A percentile compares a stretch with the other conserved stretches of the same genome.
Conservation (phyloP, 2,113 vertebrate species). For the Columba janthina region DNA sequence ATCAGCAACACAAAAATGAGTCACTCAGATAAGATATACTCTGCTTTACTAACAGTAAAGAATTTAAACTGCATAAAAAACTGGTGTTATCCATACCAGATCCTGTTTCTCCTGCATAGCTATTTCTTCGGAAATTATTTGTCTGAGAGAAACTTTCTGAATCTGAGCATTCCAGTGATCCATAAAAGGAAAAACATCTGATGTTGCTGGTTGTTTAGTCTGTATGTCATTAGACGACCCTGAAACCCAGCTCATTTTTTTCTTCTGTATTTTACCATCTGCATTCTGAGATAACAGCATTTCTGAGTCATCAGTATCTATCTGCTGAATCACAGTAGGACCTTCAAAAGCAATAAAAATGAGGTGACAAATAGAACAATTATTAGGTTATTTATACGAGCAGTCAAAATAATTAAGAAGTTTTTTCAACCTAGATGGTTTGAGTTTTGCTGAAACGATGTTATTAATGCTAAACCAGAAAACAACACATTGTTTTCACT, state of each 20-base stretch:
- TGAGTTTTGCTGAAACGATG: not conserved
- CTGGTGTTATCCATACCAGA: slow-evolving; percentile 75
- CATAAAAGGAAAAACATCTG: slow-evolving; percentile 79
- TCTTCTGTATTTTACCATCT: slow-evolving; percentile 60
- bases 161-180: slow-evolving; percentile 89
- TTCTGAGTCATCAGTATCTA: slow-evolving; percentile 58
- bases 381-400: not conserved
- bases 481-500: not conserved
- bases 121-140: slow-evolving; percentile 95
- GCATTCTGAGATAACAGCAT: slow-evolving; percentile 55
- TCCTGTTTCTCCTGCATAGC: slow-evolving; percentile 85
- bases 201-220: slow-evolving; percentile 41
- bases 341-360: slow-evolving; percentile 68
- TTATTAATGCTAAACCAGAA: not conserved
- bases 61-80: not conserved
- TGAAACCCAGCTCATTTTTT: not conserved
- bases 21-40: not conserved
- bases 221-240: not conserved
- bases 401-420: not conserved
- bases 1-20: not conserved
- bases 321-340: slow-evolving; percentile 47
- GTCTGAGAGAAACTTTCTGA: slow-evolving; percentile 87
- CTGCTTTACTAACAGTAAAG: not conserved
- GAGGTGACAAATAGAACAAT: not conserved
- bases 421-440: not conserved